Evolutionary conservation across 2,113 vertebrate genomes (phyloP), one percentile per base, ranked within the genome.

Genomic region (Jacana jacana): DNA sequence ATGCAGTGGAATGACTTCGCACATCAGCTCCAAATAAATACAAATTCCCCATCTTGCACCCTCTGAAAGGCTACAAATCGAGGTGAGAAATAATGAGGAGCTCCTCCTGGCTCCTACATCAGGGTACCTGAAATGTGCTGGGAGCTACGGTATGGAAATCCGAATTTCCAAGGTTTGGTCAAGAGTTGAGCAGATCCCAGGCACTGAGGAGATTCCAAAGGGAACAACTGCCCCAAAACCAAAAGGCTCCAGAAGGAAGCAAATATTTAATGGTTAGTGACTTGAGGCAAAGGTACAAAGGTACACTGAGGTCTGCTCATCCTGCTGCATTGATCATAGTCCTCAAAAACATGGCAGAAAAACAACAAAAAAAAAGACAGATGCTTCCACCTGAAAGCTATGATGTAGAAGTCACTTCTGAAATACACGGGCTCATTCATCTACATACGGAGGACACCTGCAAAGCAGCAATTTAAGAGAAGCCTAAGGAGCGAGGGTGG

Each of bases 371-470:
- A 57, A 46, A 18, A 4, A 66, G 31, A 48, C 19, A 79, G 51
- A 71, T 20, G 25, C 3, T 54, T 54, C 22, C 35, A 75, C 28
- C 63, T 49, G 49, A 93, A 65, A 75, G 23, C 66, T 65, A 2
- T 17, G 40, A 61, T 23, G n/a, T 30, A 64, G 48, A 77, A 82
- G 17, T 33, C 28, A 51, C 37, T 76, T 92, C 23, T 30, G 44
- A 92, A 89, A 81, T 81, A 60, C 0, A 1, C 49, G 52, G 39
- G 42, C 55, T 83, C 10, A 13, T 68, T 81, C 65, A 31, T 7
- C 40, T 19, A 84, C 88, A 73, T 71, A 75, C 57, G 90, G 90
- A 92, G 48, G 60, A 94, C 89, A 96, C 94, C 85, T 93, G 92
- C 86, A 80, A 87, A 92, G 68, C 39, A 75, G 82, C 2, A 15